phyloP scores from a whole-genome alignment of 1,140 invertebrate species.

The Lanistes nyassanus region DNA sequence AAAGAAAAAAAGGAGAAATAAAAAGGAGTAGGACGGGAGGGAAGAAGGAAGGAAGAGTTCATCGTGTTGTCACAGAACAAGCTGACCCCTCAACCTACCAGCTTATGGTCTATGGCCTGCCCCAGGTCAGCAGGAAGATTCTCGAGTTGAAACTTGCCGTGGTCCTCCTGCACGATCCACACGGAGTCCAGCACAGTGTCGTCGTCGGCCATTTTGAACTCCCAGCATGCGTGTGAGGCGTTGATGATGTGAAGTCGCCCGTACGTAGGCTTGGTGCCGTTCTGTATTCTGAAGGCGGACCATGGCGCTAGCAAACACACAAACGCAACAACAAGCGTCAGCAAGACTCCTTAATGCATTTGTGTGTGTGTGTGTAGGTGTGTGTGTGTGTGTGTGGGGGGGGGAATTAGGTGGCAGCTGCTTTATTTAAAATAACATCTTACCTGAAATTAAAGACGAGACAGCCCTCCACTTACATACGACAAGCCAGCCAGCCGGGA shows the following conservation, averaged over 20 bases:
- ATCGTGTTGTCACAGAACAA: too few relatives aligned
- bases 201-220: conserved; percentile 79
- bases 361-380: not conserved
- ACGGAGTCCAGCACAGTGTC: conserved; percentile 46
- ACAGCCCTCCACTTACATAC: not conserved
- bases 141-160: conserved; percentile 45
- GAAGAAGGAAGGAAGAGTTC: too few relatives aligned
- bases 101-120: conserved; percentile 35
- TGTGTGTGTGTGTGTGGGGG: not conserved
- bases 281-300: conserved; percentile 72
- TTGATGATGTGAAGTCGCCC: conserved; percentile 85
- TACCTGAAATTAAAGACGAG: not conserved
- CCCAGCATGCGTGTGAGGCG: conserved; percentile 86
- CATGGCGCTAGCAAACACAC: conserved; percentile 26
- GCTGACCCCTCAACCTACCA: too few relatives aligned
- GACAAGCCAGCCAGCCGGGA: not conserved
- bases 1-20: too few relatives aligned
- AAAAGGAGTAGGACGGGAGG: too few relatives aligned
- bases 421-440: not conserved
- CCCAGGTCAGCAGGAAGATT: conserved; percentile 29
- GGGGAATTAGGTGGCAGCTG: not conserved
- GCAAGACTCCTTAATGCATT: not conserved
- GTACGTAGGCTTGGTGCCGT: conserved; percentile 69
- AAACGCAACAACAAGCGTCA: not conserved
- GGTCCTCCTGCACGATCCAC: conserved; percentile 49